phyloP scores from a whole-genome alignment of 2,113 vertebrate species.

The Lophius piscatorius region DNA sequence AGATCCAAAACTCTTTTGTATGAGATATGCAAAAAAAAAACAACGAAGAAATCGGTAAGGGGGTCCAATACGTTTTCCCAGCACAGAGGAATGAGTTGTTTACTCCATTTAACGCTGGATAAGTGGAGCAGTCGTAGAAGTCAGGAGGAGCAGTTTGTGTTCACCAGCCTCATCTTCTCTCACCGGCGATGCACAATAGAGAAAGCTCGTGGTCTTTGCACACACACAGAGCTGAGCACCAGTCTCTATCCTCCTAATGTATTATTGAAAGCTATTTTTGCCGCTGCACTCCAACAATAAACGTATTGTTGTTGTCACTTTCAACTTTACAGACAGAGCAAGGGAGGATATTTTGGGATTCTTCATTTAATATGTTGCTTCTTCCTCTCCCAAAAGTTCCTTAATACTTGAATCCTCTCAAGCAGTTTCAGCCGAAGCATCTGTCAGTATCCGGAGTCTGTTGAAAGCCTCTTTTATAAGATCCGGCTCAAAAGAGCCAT shows the following conservation, averaged over 20 bases:
- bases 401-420: conserved; percentile 46
- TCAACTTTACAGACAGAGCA: conserved; percentile 61
- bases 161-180: conserved; percentile 37
- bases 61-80: too few relatives aligned
- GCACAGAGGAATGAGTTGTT: conserved; percentile 32
- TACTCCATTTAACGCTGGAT: conserved; percentile 25
- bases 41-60: too few relatives aligned
- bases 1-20: too few relatives aligned
- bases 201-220: conserved; percentile 39
- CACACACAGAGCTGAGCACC: conserved; percentile 33
- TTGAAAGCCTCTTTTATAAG: conserved; percentile 32
- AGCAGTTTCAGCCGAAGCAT: conserved; percentile 46
- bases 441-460: conserved; percentile 28
- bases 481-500: conserved; percentile 25
- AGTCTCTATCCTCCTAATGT: conserved; percentile 65
- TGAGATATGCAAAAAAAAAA: too few relatives aligned
- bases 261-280: conserved; percentile 78
- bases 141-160: conserved; percentile 46
- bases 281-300: conserved; percentile 65
- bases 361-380: conserved; percentile 17
- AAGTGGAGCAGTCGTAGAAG: conserved; percentile 47
- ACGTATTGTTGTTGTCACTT: conserved; percentile 70
- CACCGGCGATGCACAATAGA: conserved; percentile 24
- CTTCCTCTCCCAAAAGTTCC: conserved; percentile 39
- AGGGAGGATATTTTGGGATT: conserved; percentile 63